phyloP scores from a whole-genome alignment of 2,113 vertebrate species.

The Glaucidium brasilianum region DNA sequence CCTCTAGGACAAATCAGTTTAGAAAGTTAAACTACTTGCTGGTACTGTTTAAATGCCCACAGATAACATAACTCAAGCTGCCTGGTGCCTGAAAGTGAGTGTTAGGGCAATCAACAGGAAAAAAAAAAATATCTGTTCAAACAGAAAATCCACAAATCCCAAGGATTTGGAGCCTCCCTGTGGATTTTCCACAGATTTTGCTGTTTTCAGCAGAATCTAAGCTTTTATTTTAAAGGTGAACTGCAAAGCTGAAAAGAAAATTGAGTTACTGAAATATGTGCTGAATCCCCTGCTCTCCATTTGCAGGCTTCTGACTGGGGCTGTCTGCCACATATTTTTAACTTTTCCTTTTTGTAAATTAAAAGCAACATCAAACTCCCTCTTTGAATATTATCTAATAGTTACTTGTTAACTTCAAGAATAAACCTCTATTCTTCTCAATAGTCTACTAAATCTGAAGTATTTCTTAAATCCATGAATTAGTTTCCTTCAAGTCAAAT shows the following conservation, averaged over 20 bases:
- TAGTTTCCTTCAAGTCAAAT: not conserved
- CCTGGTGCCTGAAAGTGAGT: constrained; percentile 41
- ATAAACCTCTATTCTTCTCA: not conserved
- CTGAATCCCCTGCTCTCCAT: constrained; percentile 8
- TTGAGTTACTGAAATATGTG: constrained; percentile 40
- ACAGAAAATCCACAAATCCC: constrained; percentile 58
- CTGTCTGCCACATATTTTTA: not conserved
- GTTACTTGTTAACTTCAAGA: not conserved
- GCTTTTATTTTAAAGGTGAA: constrained; percentile 60
- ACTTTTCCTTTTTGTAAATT: not conserved
- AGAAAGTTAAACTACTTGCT: constrained; percentile 56
- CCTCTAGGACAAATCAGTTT: constrained; percentile 23
- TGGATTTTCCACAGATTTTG: constrained; percentile 55
- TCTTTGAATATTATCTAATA: not conserved
- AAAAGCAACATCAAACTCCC: not conserved
- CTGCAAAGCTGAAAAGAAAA: constrained; percentile 47
- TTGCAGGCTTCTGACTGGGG: not conserved
- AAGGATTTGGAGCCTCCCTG: constrained; percentile 42
- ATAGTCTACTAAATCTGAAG: not conserved
- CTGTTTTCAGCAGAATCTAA: constrained; percentile 50
- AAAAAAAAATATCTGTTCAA: constrained; percentile 60
- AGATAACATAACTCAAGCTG: constrained; percentile 54
- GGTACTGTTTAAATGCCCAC: constrained; percentile 58
- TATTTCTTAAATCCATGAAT: not conserved
- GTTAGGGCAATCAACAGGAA: constrained; percentile 61